phyloP scores from a whole-genome alignment of 2,888 invertebrate species.

The Schizotus pectinicornis region DNA sequence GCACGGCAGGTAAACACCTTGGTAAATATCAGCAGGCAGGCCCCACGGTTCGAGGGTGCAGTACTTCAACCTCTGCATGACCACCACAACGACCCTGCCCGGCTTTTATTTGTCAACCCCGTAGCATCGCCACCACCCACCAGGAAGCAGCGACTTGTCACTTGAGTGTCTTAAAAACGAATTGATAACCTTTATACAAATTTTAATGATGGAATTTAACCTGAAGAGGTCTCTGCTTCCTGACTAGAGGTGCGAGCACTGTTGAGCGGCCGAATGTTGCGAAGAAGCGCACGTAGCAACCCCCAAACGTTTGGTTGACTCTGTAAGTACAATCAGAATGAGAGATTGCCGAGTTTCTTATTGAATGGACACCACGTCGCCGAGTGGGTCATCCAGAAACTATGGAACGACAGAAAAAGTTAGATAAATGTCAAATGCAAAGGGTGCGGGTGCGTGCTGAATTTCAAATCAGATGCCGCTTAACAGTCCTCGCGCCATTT shows the following conservation, averaged over 20 bases:
- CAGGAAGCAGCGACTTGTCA: background rate
- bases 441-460: no score
- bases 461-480: background rate
- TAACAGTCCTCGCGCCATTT: background rate
- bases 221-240: no score
- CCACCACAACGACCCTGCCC: constrained; percentile 36
- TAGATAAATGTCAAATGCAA: background rate
- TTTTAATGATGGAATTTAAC: no score
- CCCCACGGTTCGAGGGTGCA: constrained; percentile 39
- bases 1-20: constrained; percentile 98
- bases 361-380: constrained; percentile 5
- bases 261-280: no score
- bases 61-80: constrained; percentile 31
- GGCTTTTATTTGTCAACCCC: constrained; percentile 47
- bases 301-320: no score
- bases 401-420: background rate
- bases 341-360: background rate
- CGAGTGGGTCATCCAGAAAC: constrained; percentile 1
- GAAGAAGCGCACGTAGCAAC: no score
- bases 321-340: background rate
- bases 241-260: no score
- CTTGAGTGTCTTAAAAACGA: no score
- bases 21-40: constrained; percentile 79
- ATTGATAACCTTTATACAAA: no score
- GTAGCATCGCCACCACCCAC: background rate